These are phyloP conservation scores for Gnathonemus echidnorhynchus DNA, from an alignment of 2,113 vertebrate species.

Conservation along the genomic window DNA sequence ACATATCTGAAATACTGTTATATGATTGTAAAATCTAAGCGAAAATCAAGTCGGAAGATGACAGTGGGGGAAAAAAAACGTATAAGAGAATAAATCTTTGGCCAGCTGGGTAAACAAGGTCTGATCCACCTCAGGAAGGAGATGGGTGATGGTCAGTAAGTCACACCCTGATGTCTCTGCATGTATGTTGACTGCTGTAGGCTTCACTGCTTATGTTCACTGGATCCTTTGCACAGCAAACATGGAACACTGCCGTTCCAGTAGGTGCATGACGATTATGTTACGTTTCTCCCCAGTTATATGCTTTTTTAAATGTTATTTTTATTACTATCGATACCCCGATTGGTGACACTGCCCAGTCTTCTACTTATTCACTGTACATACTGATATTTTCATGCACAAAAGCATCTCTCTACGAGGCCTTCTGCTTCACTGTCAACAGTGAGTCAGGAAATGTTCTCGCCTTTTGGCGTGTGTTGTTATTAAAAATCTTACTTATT, in stretches of 20 bases:
- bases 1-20: not conserved
- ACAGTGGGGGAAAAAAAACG: not conserved
- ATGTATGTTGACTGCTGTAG: not conserved
- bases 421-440: not conserved
- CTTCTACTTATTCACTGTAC: too few species aligned
- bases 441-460: not conserved
- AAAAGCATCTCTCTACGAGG: not conserved
- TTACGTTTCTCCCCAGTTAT: not conserved
- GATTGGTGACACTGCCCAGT: slow-evolving; percentile 14
- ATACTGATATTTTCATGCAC: not conserved
- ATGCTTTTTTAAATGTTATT: not conserved
- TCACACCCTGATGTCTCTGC: not conserved
- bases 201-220: not conserved
- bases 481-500: not conserved
- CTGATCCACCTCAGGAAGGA: not conserved
- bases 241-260: not conserved
- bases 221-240: not conserved
- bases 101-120: not conserved
- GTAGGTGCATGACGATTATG: not conserved
- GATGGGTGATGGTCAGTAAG: not conserved
- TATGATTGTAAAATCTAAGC: not conserved
- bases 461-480: not conserved
- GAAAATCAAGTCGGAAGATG: not conserved
- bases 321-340: slow-evolving; percentile 75
- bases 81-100: not conserved